phyloP scores from a whole-genome alignment of 35 echinoderm and acorn worm species.

The Heliocidaris erythrogramma region DNA sequence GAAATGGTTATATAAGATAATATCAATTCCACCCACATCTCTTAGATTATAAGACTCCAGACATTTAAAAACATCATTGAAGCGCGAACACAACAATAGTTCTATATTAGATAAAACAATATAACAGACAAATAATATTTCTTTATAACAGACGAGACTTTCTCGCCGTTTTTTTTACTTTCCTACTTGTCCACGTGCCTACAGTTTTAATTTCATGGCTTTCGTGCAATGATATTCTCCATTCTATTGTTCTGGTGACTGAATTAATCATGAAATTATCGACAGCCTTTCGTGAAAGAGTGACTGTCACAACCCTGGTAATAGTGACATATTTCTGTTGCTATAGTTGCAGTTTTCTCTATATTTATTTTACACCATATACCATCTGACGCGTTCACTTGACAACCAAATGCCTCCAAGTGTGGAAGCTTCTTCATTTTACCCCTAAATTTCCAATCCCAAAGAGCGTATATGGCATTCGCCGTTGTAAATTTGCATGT shows the following conservation, averaged over 20 bases:
- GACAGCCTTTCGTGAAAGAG: background rate
- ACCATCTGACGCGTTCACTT: background rate
- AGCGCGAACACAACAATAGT: too few species aligned
- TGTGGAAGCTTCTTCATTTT: background rate
- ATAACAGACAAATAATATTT: too few species aligned
- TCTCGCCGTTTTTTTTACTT: too few species aligned
- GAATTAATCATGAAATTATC: background rate
- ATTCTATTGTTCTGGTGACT: background rate
- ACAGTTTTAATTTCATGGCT: too few species aligned
- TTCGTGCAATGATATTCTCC: too few species aligned
- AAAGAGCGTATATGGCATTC: background rate
- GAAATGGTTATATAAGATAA: too few species aligned
- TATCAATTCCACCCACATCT: too few species aligned
- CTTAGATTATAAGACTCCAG: too few species aligned
- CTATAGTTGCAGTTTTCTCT: background rate
- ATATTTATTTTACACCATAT: background rate
- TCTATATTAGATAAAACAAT: too few species aligned
- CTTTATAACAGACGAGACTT: too few species aligned
- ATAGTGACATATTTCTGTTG: background rate
- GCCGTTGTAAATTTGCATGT: background rate
- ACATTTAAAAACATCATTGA: too few species aligned
- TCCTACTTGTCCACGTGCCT: too few species aligned
- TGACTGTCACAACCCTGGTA: background rate
- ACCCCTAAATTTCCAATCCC: background rate
- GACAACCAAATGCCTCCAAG: background rate